Evolutionary conservation across 2,797 vertebrate species (phyloP).

Genomic region (Eutrigla gurnardus): DNA sequence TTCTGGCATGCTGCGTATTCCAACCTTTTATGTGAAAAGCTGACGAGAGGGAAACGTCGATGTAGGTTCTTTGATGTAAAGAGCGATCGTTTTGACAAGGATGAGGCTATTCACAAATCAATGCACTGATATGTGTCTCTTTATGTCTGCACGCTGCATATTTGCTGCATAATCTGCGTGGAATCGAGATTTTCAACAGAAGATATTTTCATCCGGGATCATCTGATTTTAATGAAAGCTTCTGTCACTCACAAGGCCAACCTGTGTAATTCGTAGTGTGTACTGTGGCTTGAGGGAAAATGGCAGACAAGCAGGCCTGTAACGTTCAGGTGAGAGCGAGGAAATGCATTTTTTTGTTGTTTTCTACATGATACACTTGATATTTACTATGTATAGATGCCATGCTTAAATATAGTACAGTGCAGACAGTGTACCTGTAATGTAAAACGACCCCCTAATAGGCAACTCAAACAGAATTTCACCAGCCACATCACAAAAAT

Average conservation of each 20-base stretch:
- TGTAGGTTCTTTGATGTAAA: conserved; percentile 51
- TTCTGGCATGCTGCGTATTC: conserved; percentile 49
- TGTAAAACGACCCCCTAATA: neutral
- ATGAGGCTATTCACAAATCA: conserved; percentile 71
- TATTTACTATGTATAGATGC: neutral
- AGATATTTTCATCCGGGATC: conserved; percentile 81
- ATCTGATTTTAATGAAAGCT: conserved; percentile 85
- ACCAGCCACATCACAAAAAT: conserved; percentile 38
- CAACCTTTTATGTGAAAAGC: conserved; percentile 60
- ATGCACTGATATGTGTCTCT: conserved; percentile 65
- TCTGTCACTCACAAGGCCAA: conserved; percentile 79
- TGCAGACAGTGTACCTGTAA: neutral
- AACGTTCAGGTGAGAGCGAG: conserved; percentile 72
- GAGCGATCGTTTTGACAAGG: conserved; percentile 72
- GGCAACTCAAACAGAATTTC: conserved; percentile 28
- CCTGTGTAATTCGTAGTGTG: conserved; percentile 74
- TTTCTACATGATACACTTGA: neutral
- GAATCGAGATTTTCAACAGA: conserved; percentile 79
- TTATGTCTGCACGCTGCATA: conserved; percentile 73
- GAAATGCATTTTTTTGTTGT: neutral
- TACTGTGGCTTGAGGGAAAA: conserved; percentile 73
- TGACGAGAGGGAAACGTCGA: conserved; percentile 39
- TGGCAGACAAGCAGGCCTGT: conserved; percentile 68
- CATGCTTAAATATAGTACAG: neutral
- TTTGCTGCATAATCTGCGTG: conserved; percentile 78